These are phyloP conservation scores for Vidua macroura DNA, from an alignment of 2,113 vertebrate genomes.

Conservation along the genomic window DNA sequence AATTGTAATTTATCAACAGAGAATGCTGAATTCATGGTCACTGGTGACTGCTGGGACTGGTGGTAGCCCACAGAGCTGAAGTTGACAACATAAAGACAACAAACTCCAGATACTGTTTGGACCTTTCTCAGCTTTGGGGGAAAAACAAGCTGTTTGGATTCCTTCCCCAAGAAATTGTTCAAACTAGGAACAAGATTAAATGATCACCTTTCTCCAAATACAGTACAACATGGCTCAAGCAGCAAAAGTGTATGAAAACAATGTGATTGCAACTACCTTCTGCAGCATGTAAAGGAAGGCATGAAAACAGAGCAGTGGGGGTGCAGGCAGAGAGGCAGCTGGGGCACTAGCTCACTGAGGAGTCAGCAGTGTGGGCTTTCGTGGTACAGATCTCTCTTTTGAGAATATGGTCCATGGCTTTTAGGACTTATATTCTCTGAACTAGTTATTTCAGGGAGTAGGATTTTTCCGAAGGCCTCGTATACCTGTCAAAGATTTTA, in stretches of 20 bases:
- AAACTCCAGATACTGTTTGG: neutral
- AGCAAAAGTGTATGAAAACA: neutral
- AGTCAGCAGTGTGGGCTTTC: neutral
- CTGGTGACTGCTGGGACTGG: neutral
- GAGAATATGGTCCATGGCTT: neutral
- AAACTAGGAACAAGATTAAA: neutral
- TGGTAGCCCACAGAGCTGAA: neutral
- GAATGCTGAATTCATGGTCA: constrained; percentile 26
- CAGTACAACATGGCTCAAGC: neutral
- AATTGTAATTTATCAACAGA: constrained; percentile 40
- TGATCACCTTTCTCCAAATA: neutral
- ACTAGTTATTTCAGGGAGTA: neutral
- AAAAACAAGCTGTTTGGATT: neutral
- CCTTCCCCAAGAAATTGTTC: neutral
- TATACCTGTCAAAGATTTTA: neutral
- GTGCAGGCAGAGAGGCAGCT: too few species aligned
- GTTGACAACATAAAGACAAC: neutral
- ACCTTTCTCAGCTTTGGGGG: neutral
- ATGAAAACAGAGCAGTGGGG: neutral
- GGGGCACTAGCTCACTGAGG: neutral
- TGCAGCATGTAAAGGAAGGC: neutral
- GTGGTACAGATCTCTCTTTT: neutral
- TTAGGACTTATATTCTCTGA: neutral
- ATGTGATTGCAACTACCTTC: neutral
- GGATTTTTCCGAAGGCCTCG: neutral